These are phyloP conservation scores for Rhea pennata DNA, from an alignment of 2,113 vertebrate genomes.

Conservation along the genomic window DNA sequence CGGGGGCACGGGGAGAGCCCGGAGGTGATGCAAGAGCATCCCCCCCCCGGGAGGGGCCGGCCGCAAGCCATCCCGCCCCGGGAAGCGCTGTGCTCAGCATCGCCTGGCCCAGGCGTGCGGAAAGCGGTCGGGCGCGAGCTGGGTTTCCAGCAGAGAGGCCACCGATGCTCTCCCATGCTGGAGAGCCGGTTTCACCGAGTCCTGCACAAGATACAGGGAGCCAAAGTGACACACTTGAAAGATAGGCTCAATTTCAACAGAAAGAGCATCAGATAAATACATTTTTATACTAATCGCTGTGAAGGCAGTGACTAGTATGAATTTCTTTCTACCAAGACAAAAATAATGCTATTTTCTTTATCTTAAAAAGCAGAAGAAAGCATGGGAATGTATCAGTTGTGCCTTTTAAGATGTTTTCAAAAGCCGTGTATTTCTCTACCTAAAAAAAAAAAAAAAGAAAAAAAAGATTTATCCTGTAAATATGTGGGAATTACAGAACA, in stretches of 20 bases:
- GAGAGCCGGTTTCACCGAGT: background rate
- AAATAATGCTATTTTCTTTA: background rate
- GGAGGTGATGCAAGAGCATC: too few species aligned
- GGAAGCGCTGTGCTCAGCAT: background rate
- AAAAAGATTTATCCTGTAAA: background rate
- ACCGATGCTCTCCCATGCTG: background rate
- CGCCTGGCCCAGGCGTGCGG: background rate
- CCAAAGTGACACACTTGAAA: background rate
- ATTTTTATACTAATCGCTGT: background rate
- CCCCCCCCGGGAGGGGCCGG: background rate
- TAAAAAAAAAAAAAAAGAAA: background rate
- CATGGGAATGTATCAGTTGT: background rate
- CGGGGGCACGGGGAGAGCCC: too few species aligned
- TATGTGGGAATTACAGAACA: background rate
- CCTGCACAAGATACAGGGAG: background rate
- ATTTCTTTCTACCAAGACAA: background rate
- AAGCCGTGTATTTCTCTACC: background rate
- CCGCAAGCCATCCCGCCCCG: background rate
- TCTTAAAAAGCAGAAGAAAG: background rate
- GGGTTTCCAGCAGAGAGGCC: too few species aligned
- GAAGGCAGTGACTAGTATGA: background rate
- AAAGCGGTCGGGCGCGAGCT: background rate
- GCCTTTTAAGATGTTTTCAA: background rate
- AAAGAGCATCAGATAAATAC: background rate
- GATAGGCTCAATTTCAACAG: background rate